phyloP scores from a whole-genome alignment of 2,888 invertebrate genomes.

The Synanthedon myopaeformis region DNA sequence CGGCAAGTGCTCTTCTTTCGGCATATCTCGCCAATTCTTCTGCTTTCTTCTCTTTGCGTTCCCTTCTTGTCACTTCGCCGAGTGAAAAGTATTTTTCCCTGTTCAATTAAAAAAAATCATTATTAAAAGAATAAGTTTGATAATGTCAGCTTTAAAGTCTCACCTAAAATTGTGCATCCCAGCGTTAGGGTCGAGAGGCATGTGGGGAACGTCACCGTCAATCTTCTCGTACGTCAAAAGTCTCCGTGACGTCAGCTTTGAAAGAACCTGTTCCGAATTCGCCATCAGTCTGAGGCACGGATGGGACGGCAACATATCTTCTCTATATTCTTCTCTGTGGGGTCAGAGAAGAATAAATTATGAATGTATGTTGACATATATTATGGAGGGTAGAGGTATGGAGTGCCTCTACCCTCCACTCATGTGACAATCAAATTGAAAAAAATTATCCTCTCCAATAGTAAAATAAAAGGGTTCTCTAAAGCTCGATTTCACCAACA shows the following conservation, averaged over 20 bases:
- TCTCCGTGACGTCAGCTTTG: slow-evolving; percentile 82
- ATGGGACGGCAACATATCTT: slow-evolving; percentile 82
- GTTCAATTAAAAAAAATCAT: slow-evolving; percentile 14
- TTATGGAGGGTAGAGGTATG: too few relatives aligned
- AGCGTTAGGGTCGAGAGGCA: slow-evolving; percentile 28
- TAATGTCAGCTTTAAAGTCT: too few relatives aligned
- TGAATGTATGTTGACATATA: too few relatives aligned
- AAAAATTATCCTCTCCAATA: too few relatives aligned
- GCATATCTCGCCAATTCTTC: slow-evolving; percentile 38
- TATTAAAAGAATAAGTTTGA: too few relatives aligned
- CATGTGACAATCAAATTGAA: too few relatives aligned
- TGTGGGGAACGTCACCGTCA: slow-evolving; percentile 43
- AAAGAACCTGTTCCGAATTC: slow-evolving; percentile 91
- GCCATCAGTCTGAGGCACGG: slow-evolving; percentile 80
- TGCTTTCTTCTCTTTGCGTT: slow-evolving; percentile 55
- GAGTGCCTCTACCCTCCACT: too few relatives aligned
- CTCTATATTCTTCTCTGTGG: slow-evolving; percentile 77
- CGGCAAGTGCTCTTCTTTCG: slow-evolving; percentile 7
- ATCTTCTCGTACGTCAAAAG: slow-evolving; percentile 89
- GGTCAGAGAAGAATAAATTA: too few relatives aligned
- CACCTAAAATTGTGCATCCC: slow-evolving; percentile 40
- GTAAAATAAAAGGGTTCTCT: too few relatives aligned
- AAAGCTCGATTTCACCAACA: too few relatives aligned
- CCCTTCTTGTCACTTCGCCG: slow-evolving; percentile 75
- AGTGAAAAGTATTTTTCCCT: slow-evolving; percentile 79